Evolutionary conservation across 1,140 invertebrate genomes (phyloP).

Genomic region (Euura saliciscinereae): DNA sequence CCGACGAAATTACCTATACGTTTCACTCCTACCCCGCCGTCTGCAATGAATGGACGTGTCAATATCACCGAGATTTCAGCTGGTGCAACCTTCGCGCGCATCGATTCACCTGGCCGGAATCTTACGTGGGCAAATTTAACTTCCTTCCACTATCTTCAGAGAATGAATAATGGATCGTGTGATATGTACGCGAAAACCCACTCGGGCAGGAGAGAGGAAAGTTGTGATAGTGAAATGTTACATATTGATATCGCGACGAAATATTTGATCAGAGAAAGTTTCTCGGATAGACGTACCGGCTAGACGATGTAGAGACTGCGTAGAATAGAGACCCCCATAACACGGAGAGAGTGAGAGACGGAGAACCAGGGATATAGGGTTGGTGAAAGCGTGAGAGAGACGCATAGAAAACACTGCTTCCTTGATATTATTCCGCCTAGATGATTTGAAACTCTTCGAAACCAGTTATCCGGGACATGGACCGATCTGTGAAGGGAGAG

Average conservation of each 20-base stretch:
- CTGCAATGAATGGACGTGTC: not conserved
- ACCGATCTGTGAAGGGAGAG: not conserved
- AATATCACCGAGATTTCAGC: not conserved
- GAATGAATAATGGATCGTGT: not conserved
- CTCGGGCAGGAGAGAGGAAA: not conserved
- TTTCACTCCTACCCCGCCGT: no score
- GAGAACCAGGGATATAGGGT: slow-evolving; percentile 18
- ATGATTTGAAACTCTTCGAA: slow-evolving; percentile 9
- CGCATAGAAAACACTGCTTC: slow-evolving; percentile 18
- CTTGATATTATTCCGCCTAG: slow-evolving; percentile 11
- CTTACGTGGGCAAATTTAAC: not conserved
- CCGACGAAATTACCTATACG: no score
- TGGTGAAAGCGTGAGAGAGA: slow-evolving; percentile 14
- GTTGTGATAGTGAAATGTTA: not conserved
- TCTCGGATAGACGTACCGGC: not conserved
- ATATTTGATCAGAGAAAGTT: slow-evolving; percentile 1
- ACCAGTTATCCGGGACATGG: slow-evolving; percentile 5
- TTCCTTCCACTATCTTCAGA: not conserved
- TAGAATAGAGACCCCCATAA: not conserved
- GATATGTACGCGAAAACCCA: not conserved
- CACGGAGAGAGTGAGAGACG: slow-evolving; percentile 16
- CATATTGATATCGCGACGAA: slow-evolving; percentile 1
- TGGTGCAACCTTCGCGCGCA: not conserved
- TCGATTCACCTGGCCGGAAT: not conserved
- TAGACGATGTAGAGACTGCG: not conserved